A percentile compares a stretch with the other conserved stretches of the same genome.
These are phyloP conservation scores for Meta bourneti DNA, from an alignment of 2,888 invertebrate species.

Conservation along the genomic window DNA sequence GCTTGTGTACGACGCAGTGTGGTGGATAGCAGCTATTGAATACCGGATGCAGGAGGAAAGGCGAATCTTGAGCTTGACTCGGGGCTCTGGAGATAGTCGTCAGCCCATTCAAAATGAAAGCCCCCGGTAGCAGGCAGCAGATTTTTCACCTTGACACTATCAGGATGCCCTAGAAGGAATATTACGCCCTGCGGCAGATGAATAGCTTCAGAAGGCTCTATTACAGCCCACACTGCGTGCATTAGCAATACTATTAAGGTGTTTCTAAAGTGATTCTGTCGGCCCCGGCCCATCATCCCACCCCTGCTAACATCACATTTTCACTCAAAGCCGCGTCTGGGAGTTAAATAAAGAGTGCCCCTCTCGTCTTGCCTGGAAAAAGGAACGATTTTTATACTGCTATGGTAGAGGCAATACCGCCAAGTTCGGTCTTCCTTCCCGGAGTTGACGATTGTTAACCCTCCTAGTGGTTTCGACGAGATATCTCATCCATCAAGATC, in stretches of 20 bases:
- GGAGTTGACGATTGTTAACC: too few species aligned
- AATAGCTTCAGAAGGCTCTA: conserved; percentile 32
- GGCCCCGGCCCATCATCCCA: not conserved
- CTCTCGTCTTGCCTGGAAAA: too few species aligned
- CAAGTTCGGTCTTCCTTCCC: too few species aligned
- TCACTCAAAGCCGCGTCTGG: too few species aligned
- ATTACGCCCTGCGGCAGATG: conserved; percentile 52
- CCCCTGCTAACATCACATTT: not conserved
- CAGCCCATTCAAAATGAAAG: conserved; percentile 49
- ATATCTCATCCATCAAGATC: too few species aligned
- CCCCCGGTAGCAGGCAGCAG: conserved; percentile 31
- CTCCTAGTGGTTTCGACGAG: too few species aligned
- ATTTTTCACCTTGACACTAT: conserved; percentile 73
- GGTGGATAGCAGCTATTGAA: conserved; percentile 40
- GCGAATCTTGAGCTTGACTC: conserved; percentile 61
- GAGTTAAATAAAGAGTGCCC: too few species aligned
- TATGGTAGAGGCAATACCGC: too few species aligned
- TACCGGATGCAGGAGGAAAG: conserved; percentile 61
- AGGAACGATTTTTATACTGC: too few species aligned
- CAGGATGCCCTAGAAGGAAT: conserved; percentile 38
- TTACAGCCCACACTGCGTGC: conserved; percentile 30
- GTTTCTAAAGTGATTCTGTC: conserved; percentile 35
- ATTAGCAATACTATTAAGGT: conserved; percentile 53
- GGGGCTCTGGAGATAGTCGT: conserved; percentile 20
- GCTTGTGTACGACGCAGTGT: conserved; percentile 2